A percentile compares a stretch with the other conserved stretches of the same genome.
Conservation (phyloP, 1,140 invertebrate species). For the Fopius arisanus region DNA sequence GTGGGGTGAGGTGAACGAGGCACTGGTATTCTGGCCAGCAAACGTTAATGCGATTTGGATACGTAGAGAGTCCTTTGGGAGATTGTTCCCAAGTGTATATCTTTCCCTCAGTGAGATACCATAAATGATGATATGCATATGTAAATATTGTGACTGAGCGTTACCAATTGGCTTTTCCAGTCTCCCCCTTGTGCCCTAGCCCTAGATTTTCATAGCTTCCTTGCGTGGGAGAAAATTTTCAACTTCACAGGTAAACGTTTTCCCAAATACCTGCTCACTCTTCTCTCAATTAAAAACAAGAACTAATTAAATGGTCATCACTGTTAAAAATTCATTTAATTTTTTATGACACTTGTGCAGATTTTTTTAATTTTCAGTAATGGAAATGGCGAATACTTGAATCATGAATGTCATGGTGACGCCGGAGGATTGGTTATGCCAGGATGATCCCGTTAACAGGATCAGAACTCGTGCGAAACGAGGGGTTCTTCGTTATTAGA, state of each 20-base stretch:
- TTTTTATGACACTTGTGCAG: neutral
- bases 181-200: neutral
- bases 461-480: constrained; percentile 45
- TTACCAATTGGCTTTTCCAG: constrained; percentile 45
- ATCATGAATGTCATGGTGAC: neutral
- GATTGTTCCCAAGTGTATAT: constrained; percentile 34
- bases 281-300: too few relatives aligned
- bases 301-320: too few relatives aligned
- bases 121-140: constrained; percentile 62
- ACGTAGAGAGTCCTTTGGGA: constrained; percentile 58
- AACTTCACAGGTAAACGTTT: neutral
- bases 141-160: constrained; percentile 57
- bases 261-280: too few relatives aligned
- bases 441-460: constrained; percentile 53
- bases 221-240: neutral
- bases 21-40: constrained; percentile 41
- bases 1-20: constrained; percentile 43
- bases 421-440: constrained; percentile 18
- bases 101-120: constrained; percentile 50
- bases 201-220: neutral
- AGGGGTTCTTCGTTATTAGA: constrained; percentile 51
- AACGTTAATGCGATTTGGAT: constrained; percentile 61
- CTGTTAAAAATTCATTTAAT: too few relatives aligned
- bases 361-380: too few relatives aligned
- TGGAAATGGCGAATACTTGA: too few relatives aligned